These are phyloP conservation scores for Ptychochromis oligacanthus DNA, from an alignment of 2,113 vertebrate species.

Conservation along the genomic window DNA sequence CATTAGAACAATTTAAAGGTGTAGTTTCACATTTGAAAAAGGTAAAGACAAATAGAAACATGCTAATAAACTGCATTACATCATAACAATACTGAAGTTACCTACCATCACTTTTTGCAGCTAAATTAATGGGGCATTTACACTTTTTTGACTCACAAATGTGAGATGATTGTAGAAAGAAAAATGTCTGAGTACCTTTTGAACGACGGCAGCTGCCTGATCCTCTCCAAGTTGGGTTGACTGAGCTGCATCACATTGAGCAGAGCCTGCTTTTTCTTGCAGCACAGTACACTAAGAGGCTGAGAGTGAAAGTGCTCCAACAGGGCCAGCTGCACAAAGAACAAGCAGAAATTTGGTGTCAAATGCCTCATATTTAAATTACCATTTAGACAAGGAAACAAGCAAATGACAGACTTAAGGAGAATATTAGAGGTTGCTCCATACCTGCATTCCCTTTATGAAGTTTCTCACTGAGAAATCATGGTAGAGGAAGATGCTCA, in stretches of 20 bases:
- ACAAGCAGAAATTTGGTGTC: not conserved
- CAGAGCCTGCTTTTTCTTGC: slow-evolving; percentile 79
- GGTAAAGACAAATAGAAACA: not conserved
- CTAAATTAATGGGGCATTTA: not conserved
- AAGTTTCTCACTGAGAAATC: slow-evolving; percentile 97
- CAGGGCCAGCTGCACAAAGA: slow-evolving; percentile 84
- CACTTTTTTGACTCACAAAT: not conserved
- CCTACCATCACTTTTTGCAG: not conserved
- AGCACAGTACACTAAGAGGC: slow-evolving; percentile 92
- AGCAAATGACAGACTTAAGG: not conserved
- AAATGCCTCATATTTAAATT: not conserved
- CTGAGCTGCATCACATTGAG: slow-evolving; percentile 79
- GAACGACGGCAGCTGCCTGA: slow-evolving; percentile 90
- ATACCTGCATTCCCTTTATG: slow-evolving; percentile 96
- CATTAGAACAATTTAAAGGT: not conserved
- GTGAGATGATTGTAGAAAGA: not conserved
- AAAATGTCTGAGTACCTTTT: slow-evolving; percentile 82
- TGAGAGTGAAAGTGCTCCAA: slow-evolving; percentile 93
- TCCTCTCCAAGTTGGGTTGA: slow-evolving; percentile 83
- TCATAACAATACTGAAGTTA: not conserved
- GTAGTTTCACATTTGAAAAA: not conserved
- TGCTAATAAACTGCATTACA: not conserved
- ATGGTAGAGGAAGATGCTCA: slow-evolving; percentile 94
- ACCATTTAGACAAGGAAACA: not conserved
- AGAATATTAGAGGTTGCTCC: not conserved